A percentile compares a stretch with the other conserved stretches of the same genome.
Conservation (phyloP, 2,113 vertebrate genomes). For the Poicephalus meyeri region DNA sequence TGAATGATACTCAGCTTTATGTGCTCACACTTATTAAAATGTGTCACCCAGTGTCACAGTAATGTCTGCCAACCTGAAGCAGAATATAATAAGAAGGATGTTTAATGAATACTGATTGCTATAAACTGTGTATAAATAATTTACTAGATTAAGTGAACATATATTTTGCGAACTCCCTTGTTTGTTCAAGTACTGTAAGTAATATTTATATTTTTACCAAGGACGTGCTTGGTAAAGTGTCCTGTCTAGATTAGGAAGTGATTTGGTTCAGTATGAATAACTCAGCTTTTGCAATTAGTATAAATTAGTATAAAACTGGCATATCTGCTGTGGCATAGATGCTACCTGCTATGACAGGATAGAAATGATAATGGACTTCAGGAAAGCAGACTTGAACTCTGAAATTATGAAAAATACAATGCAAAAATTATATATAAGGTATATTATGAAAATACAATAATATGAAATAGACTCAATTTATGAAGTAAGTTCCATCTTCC, state of each 20-base stretch:
- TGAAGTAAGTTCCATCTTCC: neutral
- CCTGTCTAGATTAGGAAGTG: neutral
- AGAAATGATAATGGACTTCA: neutral
- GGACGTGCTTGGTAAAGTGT: neutral
- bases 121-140: neutral
- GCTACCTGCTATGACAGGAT: neutral
- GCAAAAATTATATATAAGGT: neutral
- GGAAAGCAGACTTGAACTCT: neutral
- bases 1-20: neutral
- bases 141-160: neutral
- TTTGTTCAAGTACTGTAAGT: neutral
- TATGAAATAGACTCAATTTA: neutral
- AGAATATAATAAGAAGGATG: neutral
- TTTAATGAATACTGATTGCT: neutral
- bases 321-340: neutral
- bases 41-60: neutral
- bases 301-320: neutral
- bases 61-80: neutral
- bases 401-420: neutral
- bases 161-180: neutral
- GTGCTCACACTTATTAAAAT: slow-evolving; percentile 18
- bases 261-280: neutral
- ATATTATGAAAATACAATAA: neutral
- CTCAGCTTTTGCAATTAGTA: neutral
- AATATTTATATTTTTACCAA: neutral